phyloP scores from a whole-genome alignment of 2,113 vertebrate species.

The Callipepla squamata region DNA sequence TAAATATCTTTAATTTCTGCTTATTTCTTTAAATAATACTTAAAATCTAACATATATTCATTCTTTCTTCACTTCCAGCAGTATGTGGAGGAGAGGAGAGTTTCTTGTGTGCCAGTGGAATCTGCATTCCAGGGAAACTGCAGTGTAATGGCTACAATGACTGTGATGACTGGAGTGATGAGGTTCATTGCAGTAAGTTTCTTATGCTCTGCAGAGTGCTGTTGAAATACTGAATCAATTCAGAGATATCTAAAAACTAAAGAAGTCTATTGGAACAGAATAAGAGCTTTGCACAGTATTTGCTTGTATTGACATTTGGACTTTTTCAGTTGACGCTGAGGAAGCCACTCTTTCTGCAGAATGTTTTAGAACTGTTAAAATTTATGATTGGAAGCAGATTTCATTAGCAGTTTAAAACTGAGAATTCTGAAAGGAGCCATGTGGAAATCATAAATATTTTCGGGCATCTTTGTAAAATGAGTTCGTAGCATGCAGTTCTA shows the following conservation, averaged over 20 bases:
- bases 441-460: neutral
- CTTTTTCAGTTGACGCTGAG: neutral
- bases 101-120: conserved; percentile 88
- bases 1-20: neutral
- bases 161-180: conserved; percentile 96
- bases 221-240: neutral
- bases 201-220: neutral
- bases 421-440: neutral
- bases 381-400: neutral
- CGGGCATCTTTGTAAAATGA: neutral
- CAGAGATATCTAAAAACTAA: neutral
- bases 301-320: neutral
- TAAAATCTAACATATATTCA: neutral
- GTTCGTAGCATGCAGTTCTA: neutral
- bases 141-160: conserved; percentile 95
- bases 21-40: neutral
- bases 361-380: neutral
- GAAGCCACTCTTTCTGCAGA: neutral
- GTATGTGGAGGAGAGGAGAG: conserved; percentile 83
- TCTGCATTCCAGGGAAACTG: conserved; percentile 88
- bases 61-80: conserved; percentile 53
- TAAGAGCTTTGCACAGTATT: neutral
- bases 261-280: neutral
- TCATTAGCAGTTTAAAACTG: neutral
- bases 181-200: conserved; percentile 88